Conservation (phyloP, 2,888 invertebrate genomes). For the Leptopterna dolabrata region DNA sequence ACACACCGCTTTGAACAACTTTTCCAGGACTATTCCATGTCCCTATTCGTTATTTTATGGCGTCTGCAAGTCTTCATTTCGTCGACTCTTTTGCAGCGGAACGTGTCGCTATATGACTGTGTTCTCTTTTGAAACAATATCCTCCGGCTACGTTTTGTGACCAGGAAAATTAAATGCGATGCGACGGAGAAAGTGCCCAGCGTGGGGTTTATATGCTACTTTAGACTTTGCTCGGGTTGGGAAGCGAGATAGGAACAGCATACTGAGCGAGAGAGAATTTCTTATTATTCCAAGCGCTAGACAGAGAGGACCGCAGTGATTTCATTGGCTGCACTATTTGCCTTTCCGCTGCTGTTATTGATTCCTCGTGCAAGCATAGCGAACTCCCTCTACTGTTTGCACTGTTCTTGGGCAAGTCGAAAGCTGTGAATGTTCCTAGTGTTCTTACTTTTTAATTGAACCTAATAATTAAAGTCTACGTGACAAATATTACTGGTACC, state of each 20-base stretch:
- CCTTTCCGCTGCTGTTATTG: constrained; percentile 33
- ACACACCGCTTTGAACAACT: no score
- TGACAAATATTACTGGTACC: no score
- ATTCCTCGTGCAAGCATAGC: neutral
- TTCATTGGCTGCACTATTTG: constrained; percentile 40
- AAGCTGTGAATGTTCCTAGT: no score
- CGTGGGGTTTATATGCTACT: neutral
- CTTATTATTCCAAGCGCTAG: constrained; percentile 17
- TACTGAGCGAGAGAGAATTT: constrained; percentile 28
- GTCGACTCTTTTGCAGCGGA: no score
- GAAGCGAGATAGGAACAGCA: neutral
- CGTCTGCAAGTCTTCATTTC: no score
- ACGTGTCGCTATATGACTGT: no score
- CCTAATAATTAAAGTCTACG: no score
- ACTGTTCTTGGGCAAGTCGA: neutral
- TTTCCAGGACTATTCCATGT: no score
- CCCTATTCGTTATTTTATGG: no score
- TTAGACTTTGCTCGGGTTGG: neutral
- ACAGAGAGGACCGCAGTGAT: constrained; percentile 33
- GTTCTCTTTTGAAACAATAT: neutral
- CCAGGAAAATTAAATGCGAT: neutral
- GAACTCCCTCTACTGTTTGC: neutral
- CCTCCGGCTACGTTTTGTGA: neutral
- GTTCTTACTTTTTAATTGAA: no score
- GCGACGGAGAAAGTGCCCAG: neutral